Evolutionary conservation across 2,113 vertebrate genomes (phyloP).

Genomic region (Ageneiosus marmoratus): DNA sequence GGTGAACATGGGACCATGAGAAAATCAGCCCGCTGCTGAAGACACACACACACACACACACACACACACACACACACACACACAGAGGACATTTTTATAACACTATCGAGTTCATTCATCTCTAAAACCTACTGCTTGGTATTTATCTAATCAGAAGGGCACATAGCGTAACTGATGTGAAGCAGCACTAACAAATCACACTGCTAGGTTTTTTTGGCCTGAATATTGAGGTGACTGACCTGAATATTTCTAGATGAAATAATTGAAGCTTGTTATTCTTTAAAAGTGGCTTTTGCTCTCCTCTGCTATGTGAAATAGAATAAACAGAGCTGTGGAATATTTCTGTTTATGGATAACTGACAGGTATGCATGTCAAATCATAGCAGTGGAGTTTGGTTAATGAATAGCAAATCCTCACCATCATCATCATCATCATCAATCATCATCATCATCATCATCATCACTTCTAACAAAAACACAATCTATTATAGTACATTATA

Average conservation of each 20-base stretch:
- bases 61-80: not conserved
- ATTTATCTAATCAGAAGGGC: conserved; percentile 1
- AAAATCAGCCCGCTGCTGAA: not conserved
- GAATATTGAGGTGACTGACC: not conserved
- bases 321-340: not conserved
- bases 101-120: not conserved
- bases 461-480: too few relatives aligned
- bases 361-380: not conserved
- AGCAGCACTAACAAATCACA: not conserved
- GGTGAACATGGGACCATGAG: not conserved
- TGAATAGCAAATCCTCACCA: too few relatives aligned
- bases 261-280: conserved; percentile 15
- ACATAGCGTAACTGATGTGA: not conserved
- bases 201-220: not conserved
- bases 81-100: not conserved
- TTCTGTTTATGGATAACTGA: not conserved
- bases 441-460: too few relatives aligned
- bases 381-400: not conserved
- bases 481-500: too few relatives aligned
- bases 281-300: not conserved
- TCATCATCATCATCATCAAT: too few relatives aligned
- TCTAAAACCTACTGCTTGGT: not conserved
- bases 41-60: not conserved
- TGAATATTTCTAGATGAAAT: conserved; percentile 11
- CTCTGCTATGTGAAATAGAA: not conserved